These are phyloP conservation scores for Pseudomyrmex pallidus DNA, from an alignment of 1,140 invertebrate genomes.

Conservation along the genomic window DNA sequence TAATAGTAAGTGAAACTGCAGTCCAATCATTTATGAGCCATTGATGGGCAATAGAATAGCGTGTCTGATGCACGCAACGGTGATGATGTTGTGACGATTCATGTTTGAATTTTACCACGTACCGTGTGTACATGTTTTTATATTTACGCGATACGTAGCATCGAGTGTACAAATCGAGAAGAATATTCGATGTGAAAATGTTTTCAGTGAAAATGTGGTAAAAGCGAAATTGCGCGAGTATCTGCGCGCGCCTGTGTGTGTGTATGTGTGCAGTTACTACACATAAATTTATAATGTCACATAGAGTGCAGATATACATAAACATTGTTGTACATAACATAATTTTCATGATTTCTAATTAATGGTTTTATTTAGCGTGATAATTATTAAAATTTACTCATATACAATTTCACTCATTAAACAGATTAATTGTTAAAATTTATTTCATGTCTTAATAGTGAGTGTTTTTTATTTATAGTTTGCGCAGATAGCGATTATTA, in stretches of 20 bases:
- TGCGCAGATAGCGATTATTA: not conserved
- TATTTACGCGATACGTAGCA: not conserved
- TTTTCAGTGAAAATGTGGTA: not conserved
- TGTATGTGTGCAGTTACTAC: not conserved
- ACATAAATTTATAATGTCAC: not conserved
- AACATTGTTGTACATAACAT: too few relatives aligned
- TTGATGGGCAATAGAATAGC: constrained; percentile 27
- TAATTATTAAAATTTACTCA: too few relatives aligned
- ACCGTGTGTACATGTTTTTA: not conserved
- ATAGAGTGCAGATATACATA: too few relatives aligned
- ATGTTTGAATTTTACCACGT: too few relatives aligned
- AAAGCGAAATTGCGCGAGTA: not conserved
- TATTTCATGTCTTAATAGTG: too few relatives aligned
- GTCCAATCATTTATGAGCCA: not conserved
- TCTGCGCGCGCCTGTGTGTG: not conserved
- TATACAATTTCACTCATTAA: too few relatives aligned
- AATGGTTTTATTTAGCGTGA: too few relatives aligned
- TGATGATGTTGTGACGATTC: not conserved
- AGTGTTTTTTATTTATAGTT: too few relatives aligned
- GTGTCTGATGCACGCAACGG: constrained; percentile 5
- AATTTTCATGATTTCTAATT: too few relatives aligned
- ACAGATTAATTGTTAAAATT: too few relatives aligned
- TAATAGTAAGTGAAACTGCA: constrained; percentile 42
- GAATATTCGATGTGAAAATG: not conserved
- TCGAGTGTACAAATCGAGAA: not conserved